phyloP scores from a whole-genome alignment of 1,140 invertebrate genomes.

The Pseudomyrmex flavicornis region DNA sequence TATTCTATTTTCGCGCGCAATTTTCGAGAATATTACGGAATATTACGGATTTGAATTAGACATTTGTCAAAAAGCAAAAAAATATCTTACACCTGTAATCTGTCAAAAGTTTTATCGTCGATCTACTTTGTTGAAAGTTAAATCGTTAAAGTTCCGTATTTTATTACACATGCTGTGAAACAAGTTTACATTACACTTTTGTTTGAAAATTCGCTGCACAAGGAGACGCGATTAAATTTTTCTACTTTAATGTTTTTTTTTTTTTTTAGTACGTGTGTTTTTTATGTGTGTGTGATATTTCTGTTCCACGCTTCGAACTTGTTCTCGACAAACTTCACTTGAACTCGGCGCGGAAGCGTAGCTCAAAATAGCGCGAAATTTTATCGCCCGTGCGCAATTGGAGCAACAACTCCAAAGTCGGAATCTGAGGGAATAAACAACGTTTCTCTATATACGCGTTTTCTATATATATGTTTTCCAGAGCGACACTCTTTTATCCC shows the following conservation, averaged over 20 bases:
- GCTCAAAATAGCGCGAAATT: background rate
- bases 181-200: background rate
- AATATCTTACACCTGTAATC: too few species aligned
- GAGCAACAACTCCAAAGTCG: slow-evolving; percentile 15
- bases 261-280: too few species aligned
- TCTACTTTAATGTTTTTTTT: background rate
- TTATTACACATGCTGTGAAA: too few species aligned
- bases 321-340: background rate
- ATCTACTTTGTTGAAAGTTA: too few species aligned
- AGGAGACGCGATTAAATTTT: background rate
- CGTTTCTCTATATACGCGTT: background rate
- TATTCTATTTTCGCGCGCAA: too few species aligned
- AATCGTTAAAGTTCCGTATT: too few species aligned
- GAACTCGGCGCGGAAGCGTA: background rate
- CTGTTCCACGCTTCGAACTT: background rate
- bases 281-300: slow-evolving; percentile 6
- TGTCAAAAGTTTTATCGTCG: too few species aligned
- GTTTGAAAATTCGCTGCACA: slow-evolving; percentile 7
- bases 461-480: slow-evolving; percentile 29
- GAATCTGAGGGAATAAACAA: slow-evolving; percentile 38
- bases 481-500: slow-evolving; percentile 10
- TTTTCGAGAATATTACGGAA: too few species aligned
- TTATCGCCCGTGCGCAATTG: background rate
- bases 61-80: too few species aligned
- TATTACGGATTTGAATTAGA: too few species aligned